Evolutionary conservation across 2,113 vertebrate species (phyloP).

Genomic region (Toxotes chatareus): DNA sequence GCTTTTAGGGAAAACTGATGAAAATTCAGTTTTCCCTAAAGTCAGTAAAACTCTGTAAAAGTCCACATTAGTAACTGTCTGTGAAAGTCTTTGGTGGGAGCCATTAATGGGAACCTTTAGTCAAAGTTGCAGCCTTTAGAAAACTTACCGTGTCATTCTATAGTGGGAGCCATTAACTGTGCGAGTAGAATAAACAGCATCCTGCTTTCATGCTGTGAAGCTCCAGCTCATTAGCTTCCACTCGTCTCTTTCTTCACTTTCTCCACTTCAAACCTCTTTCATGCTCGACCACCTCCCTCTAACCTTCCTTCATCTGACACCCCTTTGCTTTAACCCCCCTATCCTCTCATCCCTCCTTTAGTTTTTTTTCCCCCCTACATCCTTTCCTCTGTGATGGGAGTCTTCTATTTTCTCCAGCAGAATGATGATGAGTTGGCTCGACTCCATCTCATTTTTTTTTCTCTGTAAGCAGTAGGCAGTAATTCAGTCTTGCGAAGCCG

Average conservation of each 20-base stretch:
- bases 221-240: conserved; percentile 51
- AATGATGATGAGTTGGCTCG: conserved; percentile 7
- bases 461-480: not conserved
- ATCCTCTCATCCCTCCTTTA: not conserved
- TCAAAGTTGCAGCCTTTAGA: conserved; percentile 9
- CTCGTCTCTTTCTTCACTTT: not conserved
- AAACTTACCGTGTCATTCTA: conserved; percentile 2
- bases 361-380: not conserved
- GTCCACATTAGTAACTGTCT: not conserved
- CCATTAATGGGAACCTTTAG: conserved; percentile 18
- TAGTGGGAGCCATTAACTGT: conserved; percentile 26
- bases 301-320: not conserved
- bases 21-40: no score
- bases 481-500: not conserved
- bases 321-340: not conserved
- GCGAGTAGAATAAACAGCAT: conserved; percentile 21
- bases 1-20: no score
- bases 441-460: not conserved
- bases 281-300: not conserved
- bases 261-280: conserved; percentile 2
- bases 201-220: conserved; percentile 19
- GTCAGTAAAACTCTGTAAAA: not conserved
- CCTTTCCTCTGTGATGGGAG: not conserved
- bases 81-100: not conserved
- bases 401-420: conserved; percentile 7